These are phyloP conservation scores for Marisa cornuarietis DNA, from an alignment of 1,140 invertebrate species.

Conservation along the genomic window DNA sequence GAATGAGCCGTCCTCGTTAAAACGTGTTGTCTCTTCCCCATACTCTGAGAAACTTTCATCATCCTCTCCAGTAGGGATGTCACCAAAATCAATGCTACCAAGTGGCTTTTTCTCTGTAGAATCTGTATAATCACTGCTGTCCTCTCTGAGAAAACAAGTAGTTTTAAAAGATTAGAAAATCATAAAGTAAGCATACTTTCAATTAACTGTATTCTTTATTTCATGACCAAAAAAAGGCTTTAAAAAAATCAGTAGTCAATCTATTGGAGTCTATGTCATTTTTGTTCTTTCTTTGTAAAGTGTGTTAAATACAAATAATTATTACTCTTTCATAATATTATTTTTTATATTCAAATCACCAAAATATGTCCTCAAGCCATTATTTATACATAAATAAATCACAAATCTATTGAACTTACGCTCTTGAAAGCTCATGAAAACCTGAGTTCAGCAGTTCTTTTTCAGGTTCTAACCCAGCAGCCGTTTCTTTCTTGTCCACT, in stretches of 20 bases:
- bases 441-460: slow-evolving; percentile 49
- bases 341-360: too few relatives aligned
- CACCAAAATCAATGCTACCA: slow-evolving; percentile 21
- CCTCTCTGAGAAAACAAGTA: neutral
- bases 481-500: slow-evolving; percentile 54
- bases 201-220: too few relatives aligned
- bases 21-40: slow-evolving; percentile 48
- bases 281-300: neutral
- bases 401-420: slow-evolving; percentile 35
- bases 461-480: slow-evolving; percentile 45
- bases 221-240: too few relatives aligned
- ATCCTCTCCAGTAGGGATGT: slow-evolving; percentile 35
- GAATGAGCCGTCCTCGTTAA: slow-evolving; percentile 60
- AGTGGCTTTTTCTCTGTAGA: slow-evolving; percentile 8
- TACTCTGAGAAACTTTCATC: slow-evolving; percentile 46
- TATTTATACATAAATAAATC: neutral
- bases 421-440: slow-evolving; percentile 47
- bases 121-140: slow-evolving; percentile 16
- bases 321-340: too few relatives aligned
- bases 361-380: too few relatives aligned
- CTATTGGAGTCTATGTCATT: neutral
- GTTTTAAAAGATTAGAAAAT: too few relatives aligned
- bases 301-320: neutral
- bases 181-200: too few relatives aligned
- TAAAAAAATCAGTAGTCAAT: neutral